These are phyloP conservation scores for Coecobrya sp. DNA, from an alignment of 2,888 invertebrate genomes.

Conservation along the genomic window DNA sequence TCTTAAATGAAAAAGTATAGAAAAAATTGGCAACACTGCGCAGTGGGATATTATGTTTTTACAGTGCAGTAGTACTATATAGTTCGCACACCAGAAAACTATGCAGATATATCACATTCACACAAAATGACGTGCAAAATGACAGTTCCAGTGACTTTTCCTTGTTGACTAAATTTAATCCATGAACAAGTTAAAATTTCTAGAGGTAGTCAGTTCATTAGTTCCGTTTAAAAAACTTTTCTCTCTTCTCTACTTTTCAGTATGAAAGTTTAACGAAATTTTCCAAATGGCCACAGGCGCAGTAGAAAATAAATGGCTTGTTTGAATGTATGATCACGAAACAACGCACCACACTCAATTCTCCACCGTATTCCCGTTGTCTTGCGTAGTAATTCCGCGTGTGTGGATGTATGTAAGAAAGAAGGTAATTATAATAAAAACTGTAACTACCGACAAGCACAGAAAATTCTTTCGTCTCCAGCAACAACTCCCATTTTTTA, in stretches of 20 bases:
- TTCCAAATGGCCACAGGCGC: conserved; percentile 18
- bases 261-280: conserved; percentile 40
- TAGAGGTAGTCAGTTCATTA: not conserved
- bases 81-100: not conserved
- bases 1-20: not conserved
- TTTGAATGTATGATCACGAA: conserved; percentile 72
- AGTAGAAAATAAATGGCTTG: conserved; percentile 58
- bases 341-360: conserved; percentile 33
- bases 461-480: conserved; percentile 20
- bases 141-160: conserved; percentile 17
- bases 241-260: not conserved
- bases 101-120: conserved; percentile 14
- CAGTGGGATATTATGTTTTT: not conserved
- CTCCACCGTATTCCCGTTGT: not conserved
- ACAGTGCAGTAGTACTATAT: not conserved
- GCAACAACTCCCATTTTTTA: conserved; percentile 10
- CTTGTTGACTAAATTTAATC: not conserved
- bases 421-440: conserved; percentile 30
- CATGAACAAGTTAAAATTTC: not conserved
- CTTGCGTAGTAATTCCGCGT: not conserved
- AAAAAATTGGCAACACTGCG: not conserved
- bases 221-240: not conserved
- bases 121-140: not conserved
- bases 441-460: not conserved
- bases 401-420: not conserved